phyloP scores from a whole-genome alignment of 2,888 invertebrate species.

The Leptopilina syphax region DNA sequence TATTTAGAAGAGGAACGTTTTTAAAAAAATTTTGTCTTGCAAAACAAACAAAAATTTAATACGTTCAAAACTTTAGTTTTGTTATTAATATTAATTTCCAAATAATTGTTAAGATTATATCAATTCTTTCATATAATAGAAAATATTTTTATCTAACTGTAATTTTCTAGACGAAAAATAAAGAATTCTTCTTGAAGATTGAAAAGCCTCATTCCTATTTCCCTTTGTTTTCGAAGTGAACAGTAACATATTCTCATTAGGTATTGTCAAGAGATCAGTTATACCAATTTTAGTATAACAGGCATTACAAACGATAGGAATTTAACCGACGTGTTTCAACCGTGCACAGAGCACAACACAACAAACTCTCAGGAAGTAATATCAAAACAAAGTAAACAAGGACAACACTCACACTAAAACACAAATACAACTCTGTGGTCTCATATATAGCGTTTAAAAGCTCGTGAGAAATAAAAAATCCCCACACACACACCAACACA shows the following conservation, averaged over 20 bases:
- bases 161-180: too few relatives aligned
- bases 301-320: conserved; percentile 45
- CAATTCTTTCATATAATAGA: too few relatives aligned
- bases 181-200: conserved; percentile 38
- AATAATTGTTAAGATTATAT: too few relatives aligned
- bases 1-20: neutral
- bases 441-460: neutral
- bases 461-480: conserved; percentile 31
- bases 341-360: neutral
- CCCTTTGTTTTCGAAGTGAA: conserved; percentile 20
- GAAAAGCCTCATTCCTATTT: conserved; percentile 23
- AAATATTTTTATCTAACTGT: too few relatives aligned
- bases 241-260: conserved; percentile 30
- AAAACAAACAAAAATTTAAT: too few relatives aligned
- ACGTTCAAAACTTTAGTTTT: too few relatives aligned
- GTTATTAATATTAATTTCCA: too few relatives aligned
- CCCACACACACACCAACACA: too few relatives aligned
- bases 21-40: neutral
- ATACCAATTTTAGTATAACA: conserved; percentile 33
- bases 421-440: neutral
- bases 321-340: conserved; percentile 48
- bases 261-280: conserved; percentile 21
- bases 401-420: neutral
- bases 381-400: conserved; percentile 32
- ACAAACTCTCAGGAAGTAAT: conserved; percentile 48